phyloP scores from a whole-genome alignment of 2,113 vertebrate genomes.

The Odontesthes bonariensis region DNA sequence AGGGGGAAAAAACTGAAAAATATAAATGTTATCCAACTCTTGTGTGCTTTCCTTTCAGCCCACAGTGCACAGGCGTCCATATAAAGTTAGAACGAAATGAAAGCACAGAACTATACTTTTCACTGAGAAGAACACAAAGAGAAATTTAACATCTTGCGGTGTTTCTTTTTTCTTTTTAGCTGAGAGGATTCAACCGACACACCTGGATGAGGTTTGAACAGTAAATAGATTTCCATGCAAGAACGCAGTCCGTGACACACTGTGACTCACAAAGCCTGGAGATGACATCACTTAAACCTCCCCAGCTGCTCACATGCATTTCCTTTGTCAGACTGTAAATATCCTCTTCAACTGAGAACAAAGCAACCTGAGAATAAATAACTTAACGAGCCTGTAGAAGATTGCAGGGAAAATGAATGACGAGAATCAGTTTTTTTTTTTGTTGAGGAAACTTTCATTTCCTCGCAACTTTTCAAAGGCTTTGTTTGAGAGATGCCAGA shows the following conservation, averaged over 20 bases:
- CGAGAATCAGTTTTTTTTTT: neutral
- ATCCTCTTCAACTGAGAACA: conserved; percentile 26
- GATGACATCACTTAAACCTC: conserved; percentile 40
- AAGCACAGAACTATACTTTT: neutral
- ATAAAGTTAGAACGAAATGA: neutral
- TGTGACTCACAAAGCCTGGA: conserved; percentile 48
- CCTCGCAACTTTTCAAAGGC: neutral
- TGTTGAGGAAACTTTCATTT: neutral
- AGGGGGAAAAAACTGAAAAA: neutral
- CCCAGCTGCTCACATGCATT: conserved; percentile 42
- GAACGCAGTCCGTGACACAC: conserved; percentile 3
- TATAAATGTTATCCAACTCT: neutral
- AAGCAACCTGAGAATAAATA: conserved; percentile 21
- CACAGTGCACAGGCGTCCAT: neutral
- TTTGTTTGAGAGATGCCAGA: conserved; percentile 7
- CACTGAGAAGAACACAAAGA: neutral
- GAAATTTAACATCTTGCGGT: neutral
- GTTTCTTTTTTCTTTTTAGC: neutral
- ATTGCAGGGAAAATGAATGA: conserved; percentile 20
- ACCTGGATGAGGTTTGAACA: conserved; percentile 50
- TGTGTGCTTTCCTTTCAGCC: neutral
- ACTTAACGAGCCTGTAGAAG: conserved; percentile 13
- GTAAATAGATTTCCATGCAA: conserved; percentile 18
- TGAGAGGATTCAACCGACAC: conserved; percentile 35
- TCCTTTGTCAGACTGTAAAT: conserved; percentile 35